phyloP scores from a whole-genome alignment of 2,888 invertebrate species.

The Nephrotoma appendiculata region DNA sequence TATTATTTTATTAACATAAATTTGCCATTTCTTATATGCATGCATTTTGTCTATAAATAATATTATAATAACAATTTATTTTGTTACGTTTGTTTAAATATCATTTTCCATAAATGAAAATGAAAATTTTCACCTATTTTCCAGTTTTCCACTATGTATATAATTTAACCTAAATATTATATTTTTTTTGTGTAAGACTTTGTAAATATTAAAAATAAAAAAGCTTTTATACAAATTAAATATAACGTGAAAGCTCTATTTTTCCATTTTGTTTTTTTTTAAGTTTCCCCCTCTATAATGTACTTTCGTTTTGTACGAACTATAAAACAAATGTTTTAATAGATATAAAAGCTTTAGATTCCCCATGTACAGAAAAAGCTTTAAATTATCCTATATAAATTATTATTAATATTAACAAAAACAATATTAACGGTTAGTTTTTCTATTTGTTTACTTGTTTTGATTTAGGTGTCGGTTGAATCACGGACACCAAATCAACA shows the following conservation, averaged over 20 bases:
- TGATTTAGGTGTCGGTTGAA: slow-evolving; percentile 8
- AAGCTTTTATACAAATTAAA: background rate
- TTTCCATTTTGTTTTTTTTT: background rate
- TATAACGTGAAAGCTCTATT: background rate
- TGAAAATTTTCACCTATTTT: background rate
- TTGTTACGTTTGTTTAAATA: background rate
- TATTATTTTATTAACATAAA: background rate
- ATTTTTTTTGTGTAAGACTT: background rate
- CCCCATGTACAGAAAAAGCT: background rate
- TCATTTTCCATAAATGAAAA: background rate
- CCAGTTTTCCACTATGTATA: background rate
- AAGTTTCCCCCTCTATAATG: background rate
- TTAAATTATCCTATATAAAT: background rate
- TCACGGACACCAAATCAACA: slow-evolving; percentile 6
- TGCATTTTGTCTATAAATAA: background rate
- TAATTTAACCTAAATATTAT: background rate
- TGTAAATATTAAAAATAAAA: background rate
- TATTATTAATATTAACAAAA: background rate
- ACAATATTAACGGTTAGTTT: background rate
- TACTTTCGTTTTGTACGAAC: background rate
- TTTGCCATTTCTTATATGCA: background rate
- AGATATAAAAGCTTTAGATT: background rate
- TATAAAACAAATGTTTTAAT: background rate
- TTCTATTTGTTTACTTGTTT: background rate
- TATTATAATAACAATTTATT: background rate